Conservation (phyloP, 2,797 vertebrate genomes). For the Sebastes nivosus region DNA sequence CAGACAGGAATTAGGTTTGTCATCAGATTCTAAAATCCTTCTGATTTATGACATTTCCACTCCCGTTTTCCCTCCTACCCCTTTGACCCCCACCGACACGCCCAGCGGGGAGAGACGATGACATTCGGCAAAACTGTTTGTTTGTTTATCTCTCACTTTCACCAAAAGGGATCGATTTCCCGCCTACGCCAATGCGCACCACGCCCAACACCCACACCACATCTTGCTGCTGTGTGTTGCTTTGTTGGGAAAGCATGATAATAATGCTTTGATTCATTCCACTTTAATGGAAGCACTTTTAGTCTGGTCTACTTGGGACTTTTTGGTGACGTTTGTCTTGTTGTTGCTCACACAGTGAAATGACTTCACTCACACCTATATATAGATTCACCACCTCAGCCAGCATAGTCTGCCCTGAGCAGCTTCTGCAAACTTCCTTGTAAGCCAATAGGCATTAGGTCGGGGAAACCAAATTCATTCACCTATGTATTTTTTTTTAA, state of each 20-base stretch:
- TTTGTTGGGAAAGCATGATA: not conserved
- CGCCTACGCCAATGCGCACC: not conserved
- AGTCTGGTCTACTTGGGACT: accelerated
- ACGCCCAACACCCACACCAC: not conserved
- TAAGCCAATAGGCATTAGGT: not conserved
- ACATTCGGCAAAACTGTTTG: slow-evolving; percentile 78
- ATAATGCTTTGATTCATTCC: not conserved
- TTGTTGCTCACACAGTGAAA: not conserved
- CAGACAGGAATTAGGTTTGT: slow-evolving; percentile 90
- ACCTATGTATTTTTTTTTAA: too few relatives aligned
- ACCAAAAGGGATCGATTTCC: slow-evolving; percentile 61
- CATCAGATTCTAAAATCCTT: slow-evolving; percentile 91
- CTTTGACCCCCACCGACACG: slow-evolving; percentile 70
- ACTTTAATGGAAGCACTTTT: not conserved
- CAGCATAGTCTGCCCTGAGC: not conserved
- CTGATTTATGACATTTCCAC: slow-evolving; percentile 89
- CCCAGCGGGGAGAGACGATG: slow-evolving; percentile 71
- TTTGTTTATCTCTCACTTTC: slow-evolving; percentile 81
- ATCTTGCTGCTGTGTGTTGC: not conserved
- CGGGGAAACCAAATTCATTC: accelerated
- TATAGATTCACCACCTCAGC: slow-evolving; percentile 19
- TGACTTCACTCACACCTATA: slow-evolving; percentile 5
- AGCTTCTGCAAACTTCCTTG: not conserved
- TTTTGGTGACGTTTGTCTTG: not conserved
- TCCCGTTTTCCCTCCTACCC: slow-evolving; percentile 69